Evolutionary conservation across 2,888 invertebrate genomes (phyloP), one percentile per base, ranked within the genome.

Genomic region (Busseola fusca): DNA sequence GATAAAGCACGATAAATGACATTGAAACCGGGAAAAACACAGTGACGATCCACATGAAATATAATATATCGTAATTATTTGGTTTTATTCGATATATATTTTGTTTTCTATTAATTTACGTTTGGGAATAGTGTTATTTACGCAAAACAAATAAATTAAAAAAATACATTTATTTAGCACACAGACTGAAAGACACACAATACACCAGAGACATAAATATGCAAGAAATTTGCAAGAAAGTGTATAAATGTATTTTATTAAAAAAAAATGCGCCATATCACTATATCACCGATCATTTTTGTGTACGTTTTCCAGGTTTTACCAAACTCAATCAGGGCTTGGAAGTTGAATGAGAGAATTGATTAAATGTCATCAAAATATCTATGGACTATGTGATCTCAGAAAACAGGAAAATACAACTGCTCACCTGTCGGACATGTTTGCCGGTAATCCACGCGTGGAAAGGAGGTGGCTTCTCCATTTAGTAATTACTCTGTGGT

Each of bases 401-500:
- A 30, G 7, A 14, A 9, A 3, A 48, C 14, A 12, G 18, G 27
- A 54, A 66, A 16, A 7, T 1, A 34, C 21, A 40, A 16, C 16
- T 48, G 21, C 16, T 3, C 40, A 25, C 4, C 30, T 21, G 27
- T 14, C n/a, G n/a, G 18, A 37, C 14, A 52, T 42, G 14, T 42
- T 54, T 40, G 21, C 40, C 18, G 48, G 18, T 30, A 10, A 48
- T 25, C 71, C 37, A n/a, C n/a, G 6, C 3, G n/a, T 57, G n/a
- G 12, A 45, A 60, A n/a, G 12, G 12, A 42, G 6, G 16, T 58
- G 12, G 7, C 42, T 3, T 58, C 30, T 78, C 72, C 66, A 64
- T 81, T 72, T 16, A 27, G 21, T 50, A n/a, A 42, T 50, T 30
- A 78, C 60, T 81, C 78, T 7, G 25, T 77, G 59, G 48, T 50